Evolutionary conservation across 1,140 invertebrate genomes (phyloP), one percentile per base, ranked within the genome.

Genomic region (Hylaeus volcanicus): DNA sequence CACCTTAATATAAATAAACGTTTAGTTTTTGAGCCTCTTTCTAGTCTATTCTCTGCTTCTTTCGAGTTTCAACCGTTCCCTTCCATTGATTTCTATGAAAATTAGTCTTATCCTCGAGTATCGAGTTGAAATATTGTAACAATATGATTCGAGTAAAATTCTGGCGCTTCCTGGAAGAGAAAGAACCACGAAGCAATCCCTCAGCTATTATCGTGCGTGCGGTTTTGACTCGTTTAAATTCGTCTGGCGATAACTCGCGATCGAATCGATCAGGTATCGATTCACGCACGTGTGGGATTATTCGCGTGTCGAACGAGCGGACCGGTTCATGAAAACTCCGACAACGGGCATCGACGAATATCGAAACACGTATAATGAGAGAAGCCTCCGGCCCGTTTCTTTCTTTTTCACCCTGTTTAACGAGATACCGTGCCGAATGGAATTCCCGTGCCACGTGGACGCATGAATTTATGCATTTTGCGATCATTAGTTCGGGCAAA

Each of bases 241-340:
- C 5, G 37, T 6, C 14, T n/a, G 41, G 56, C 74, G 74, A 81
- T 70, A 74, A 79, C 43, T 79, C 48, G 68, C 37, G 26, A 2
- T 45, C 53, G 55, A 73, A 76, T 56, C 63, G 76, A 82, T 79
- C 81, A 55, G 76, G 68, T 79, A 82, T 61, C 55, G 63, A n/a
- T 6, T 41, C 56, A 3, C 53, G 41, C 56, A 26, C 66, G 65
- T 60, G 41, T 68, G 39, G 58, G 39, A 78, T 45, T 76, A 74
- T 78, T 68, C 72, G 72, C 79, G 14, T 55, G 72, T 81, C 58
- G 26, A n/a, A 26, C 56, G 26, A 76, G 48, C 26, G 63, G 64
- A 79, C 76, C 76, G 75, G 76, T 79, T 78, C 41, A 69, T 53
- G 69, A 9, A 73, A 79, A 82, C 39, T 69, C 45, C 43, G 14